phyloP scores from a whole-genome alignment of 2,113 vertebrate genomes.

The Caranx melampygus region DNA sequence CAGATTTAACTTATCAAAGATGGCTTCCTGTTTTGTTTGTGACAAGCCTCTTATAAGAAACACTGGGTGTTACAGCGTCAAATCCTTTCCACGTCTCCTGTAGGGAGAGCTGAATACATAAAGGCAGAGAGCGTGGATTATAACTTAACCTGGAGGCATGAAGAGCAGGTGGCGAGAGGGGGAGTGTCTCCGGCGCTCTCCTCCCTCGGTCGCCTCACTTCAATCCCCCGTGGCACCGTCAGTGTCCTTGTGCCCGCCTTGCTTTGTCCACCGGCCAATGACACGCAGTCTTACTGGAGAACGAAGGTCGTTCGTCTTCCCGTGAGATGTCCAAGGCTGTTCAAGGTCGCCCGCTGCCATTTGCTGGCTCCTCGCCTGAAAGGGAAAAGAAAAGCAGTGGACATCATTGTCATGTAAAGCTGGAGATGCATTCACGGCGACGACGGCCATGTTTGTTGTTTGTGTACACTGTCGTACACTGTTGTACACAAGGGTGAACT shows the following conservation, averaged over 20 bases:
- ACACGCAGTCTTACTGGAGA: not conserved
- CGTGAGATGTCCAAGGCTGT: conserved; percentile 36
- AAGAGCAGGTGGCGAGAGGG: conserved; percentile 52
- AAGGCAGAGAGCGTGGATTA: conserved; percentile 1
- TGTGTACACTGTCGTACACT: not conserved
- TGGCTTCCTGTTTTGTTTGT: not conserved
- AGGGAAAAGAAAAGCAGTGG: not conserved
- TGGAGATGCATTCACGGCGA: not conserved
- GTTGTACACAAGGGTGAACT: not conserved
- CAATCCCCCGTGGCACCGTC: not conserved
- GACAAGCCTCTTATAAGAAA: not conserved
- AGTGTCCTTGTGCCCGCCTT: conserved; percentile 3
- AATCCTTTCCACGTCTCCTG: conserved; percentile 10
- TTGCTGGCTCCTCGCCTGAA: not conserved
- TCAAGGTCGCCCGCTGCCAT: conserved; percentile 62
- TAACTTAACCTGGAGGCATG: conserved; percentile 57
- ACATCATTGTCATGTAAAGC: conserved; percentile 26
- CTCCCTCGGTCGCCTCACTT: conserved; percentile 1
- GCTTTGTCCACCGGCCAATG: conserved; percentile 53
- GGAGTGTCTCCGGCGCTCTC: not conserved
- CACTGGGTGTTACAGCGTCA: not conserved
- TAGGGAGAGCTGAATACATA: not conserved
- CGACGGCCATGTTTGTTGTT: not conserved
- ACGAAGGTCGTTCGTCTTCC: conserved; percentile 42
- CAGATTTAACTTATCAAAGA: not conserved